These are phyloP conservation scores for Aleiodes testaceus DNA, from an alignment of 2,888 invertebrate species.

Conservation along the genomic window DNA sequence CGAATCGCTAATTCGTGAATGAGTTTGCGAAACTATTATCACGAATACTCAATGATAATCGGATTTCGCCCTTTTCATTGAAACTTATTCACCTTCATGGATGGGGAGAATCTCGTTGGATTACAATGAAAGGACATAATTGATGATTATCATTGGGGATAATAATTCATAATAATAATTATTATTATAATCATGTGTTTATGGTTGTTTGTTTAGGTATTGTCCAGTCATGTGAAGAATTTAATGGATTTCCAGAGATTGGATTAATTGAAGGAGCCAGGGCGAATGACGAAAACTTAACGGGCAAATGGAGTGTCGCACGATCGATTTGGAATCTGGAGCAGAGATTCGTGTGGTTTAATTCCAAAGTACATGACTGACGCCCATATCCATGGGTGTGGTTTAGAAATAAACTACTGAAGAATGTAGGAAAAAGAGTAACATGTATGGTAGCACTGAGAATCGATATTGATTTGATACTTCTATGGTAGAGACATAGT, in stretches of 20 bases:
- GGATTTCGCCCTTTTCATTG: constrained; percentile 4
- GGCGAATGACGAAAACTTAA: neutral
- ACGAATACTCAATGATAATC: neutral
- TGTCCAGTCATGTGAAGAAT: neutral
- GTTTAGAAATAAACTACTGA: constrained; percentile 25
- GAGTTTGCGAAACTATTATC: constrained; percentile 12
- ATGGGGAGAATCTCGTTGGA: neutral
- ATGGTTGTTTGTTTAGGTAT: no score
- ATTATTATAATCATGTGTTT: no score
- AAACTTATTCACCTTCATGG: neutral
- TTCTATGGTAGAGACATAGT: neutral
- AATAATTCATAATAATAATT: no score
- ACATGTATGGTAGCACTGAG: constrained; percentile 1
- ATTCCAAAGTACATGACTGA: constrained; percentile 31
- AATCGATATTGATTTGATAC: constrained; percentile 26
- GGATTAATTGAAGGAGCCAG: constrained; percentile 3
- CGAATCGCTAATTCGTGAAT: constrained; percentile 7
- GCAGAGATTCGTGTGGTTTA: constrained; percentile 39
- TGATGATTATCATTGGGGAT: no score
- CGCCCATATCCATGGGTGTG: constrained; percentile 35
- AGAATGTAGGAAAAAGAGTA: constrained; percentile 10
- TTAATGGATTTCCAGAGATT: neutral
- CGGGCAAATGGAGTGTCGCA: constrained; percentile 11
- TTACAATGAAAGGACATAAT: neutral
- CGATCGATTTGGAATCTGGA: constrained; percentile 36